Evolutionary conservation across 2,113 vertebrate genomes (phyloP), one percentile per base, ranked within the genome.

Genomic region (Cichladusa arquata): DNA sequence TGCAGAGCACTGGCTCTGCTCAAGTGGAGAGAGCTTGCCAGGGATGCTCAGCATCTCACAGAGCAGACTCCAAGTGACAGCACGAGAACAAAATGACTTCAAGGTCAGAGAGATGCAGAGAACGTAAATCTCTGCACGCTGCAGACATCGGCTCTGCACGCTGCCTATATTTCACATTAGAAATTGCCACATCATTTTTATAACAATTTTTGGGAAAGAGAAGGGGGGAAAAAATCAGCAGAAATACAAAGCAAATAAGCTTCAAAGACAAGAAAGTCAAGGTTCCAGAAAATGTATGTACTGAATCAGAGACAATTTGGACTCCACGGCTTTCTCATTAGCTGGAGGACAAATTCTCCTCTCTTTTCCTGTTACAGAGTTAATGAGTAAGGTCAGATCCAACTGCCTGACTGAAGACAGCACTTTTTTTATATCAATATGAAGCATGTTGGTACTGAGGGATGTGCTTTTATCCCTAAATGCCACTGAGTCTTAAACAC

Each of bases 81-180:
- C 34, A 2, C 23, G n/a, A 73, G 79, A 93, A 80, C 85, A 86
- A 73, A 83, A 70, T 6, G 51, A 88, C 86, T 94, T 23, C 94
- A 95, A 93, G 96, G 94, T 91, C 95, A 92, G 77, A 19, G 89
- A 36, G 69, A 87, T 8, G 81, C 84, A 25, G 57, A 50, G 92
- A 83, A 58, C 82, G 78, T 86, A 82, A 83, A 88, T 92, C 74
- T 92, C 73, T n/a, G 53, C 20, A 0, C 17, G 19, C 54, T 36
- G 24, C 85, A 67, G 90, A 74, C 71, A 4, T 16, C 8, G 31
- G 67, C 58, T 54, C 26, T 3, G 14, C 86, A 29, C 34, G 18
- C 61, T 4, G 83, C 67, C 38, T 6, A 0, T 31, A n/a, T 71
- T 71, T 86, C 88, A 91, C 48, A 18, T 83, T n/a, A 88, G 29